Base-by-base conservation (phyloP, 2,888 invertebrate species). In the Caenorhabditis uteleia region DNA sequence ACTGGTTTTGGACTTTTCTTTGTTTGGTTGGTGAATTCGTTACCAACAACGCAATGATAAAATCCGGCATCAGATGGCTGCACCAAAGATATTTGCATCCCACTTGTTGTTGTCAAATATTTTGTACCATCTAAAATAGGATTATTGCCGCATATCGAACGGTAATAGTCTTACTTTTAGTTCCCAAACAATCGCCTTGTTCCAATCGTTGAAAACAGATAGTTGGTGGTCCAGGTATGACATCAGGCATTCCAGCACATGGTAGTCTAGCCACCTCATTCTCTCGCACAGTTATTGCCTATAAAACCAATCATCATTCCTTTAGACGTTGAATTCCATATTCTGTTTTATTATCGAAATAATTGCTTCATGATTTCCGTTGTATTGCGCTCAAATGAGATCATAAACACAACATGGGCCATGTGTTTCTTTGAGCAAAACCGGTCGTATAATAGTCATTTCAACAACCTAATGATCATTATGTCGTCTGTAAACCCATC, bases 41-140 rank as follows among this genome's bases (percentile, higher is more conserved):
- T 81, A 27, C 67, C 58, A 12, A 80, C 79, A n/a, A 81, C 65
- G 58, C 81, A 81, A 44, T 65, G 72, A 39, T 81, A 81, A 23
- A 70, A 68, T 26, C 81, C 81, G 2, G 73, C 70, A 54, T 81
- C 78, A 1, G 57, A 46, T 26, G 72, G 67, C 25, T 77, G 77
- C 2, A 74, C 78, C 48, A 78, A 47, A 10, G 78, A 68, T 14
- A 81, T 81, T 45, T 81, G 81, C 58, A 81, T 67, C 33, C 80
- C 81, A 27, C 70, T 71, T 1, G 65, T 57, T 1, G 79, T 78
- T 6, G 71, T 59, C 16, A 81, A 69, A 44, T 74, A 80, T 20
- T 70, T 70, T 4, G 67, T 56, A 26, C 55, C 61, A 50, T 67
- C 69, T 69, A 45, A 50, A 70, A 21, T 21, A 21, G 18, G 5